Evolutionary conservation across 2,888 invertebrate species (phyloP).

Genomic region (Willowsia nigromaculata): DNA sequence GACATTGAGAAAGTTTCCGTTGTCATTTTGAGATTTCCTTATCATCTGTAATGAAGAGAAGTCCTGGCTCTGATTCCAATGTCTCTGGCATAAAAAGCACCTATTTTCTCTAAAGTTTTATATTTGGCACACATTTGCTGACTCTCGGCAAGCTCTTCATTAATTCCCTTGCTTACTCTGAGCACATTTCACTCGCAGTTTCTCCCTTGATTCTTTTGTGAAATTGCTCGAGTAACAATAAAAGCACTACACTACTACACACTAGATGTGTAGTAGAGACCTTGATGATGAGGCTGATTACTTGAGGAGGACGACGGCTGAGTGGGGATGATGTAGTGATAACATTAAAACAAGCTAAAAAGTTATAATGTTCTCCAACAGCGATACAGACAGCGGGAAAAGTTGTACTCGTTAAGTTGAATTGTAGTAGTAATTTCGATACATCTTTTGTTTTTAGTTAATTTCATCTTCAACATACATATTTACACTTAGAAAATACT

Average conservation of each 20-base stretch:
- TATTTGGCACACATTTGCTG: neutral
- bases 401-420: neutral
- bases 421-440: neutral
- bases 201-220: neutral
- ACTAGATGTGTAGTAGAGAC: neutral
- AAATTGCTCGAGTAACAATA: neutral
- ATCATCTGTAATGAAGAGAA: constrained; percentile 22
- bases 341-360: neutral
- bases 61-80: neutral
- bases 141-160: neutral
- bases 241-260: too few species aligned
- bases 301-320: neutral
- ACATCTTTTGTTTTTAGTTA: neutral
- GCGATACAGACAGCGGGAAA: neutral
- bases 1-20: constrained; percentile 40
- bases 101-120: neutral
- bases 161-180: neutral
- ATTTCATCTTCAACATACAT: neutral
- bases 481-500: neutral
- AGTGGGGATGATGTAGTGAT: neutral
- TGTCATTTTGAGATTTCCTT: constrained; percentile 35
- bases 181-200: neutral
- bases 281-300: neutral
- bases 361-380: neutral
- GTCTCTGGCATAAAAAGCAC: neutral